Conservation (phyloP, 2,113 vertebrate genomes). For the Ciconia stormi region DNA sequence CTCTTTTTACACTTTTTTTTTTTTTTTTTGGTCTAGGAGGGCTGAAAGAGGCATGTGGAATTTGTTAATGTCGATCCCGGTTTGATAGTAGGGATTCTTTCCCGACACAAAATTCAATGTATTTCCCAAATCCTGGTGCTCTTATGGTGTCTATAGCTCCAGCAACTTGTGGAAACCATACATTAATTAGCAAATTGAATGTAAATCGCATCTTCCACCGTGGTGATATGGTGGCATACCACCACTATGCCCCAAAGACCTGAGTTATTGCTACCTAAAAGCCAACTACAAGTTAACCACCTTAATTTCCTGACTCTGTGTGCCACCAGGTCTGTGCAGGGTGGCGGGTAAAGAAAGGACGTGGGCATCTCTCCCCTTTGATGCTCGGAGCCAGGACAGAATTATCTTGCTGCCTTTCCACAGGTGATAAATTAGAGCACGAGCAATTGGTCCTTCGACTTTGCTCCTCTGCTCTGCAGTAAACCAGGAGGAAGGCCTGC, state of each 20-base stretch:
- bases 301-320: background rate
- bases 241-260: background rate
- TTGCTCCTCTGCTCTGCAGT: background rate
- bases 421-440: background rate
- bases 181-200: background rate
- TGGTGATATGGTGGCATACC: rapidly evolving
- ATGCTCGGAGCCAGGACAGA: background rate
- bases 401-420: background rate
- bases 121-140: background rate
- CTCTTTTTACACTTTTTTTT: background rate
- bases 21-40: background rate
- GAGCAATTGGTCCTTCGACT: background rate
- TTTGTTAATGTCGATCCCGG: background rate
- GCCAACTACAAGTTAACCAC: background rate
- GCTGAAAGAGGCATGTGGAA: background rate
- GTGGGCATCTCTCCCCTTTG: background rate
- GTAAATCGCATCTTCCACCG: background rate
- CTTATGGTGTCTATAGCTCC: background rate
- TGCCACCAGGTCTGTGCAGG: background rate
- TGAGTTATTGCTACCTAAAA: background rate
- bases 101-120: background rate
- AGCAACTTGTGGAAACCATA: background rate
- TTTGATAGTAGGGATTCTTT: background rate
- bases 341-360: background rate
- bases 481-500: background rate